Conservation (phyloP, 2,797 vertebrate genomes). For the Myioborus miniatus region DNA sequence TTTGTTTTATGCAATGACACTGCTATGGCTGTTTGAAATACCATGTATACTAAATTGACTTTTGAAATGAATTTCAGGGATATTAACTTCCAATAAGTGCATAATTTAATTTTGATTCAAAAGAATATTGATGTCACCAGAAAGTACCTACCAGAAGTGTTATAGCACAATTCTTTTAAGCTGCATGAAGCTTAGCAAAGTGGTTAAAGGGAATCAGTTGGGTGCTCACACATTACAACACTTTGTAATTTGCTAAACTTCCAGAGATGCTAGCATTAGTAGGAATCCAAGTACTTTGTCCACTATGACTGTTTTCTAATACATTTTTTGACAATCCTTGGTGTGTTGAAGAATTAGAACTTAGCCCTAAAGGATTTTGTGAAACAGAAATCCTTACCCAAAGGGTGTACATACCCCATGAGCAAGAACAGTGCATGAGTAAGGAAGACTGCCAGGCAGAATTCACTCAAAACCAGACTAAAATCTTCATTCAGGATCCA, state of each 20-base stretch:
- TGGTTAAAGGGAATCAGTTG: not conserved
- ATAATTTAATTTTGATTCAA: constrained; percentile 52
- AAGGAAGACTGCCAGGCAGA: not conserved
- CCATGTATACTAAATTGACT: constrained; percentile 31
- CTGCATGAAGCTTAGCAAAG: not conserved
- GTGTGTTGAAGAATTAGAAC: not conserved
- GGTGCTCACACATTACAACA: not conserved
- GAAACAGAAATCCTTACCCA: not conserved
- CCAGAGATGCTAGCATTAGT: not conserved
- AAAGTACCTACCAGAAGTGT: not conserved
- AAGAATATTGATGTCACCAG: not conserved
- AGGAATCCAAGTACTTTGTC: not conserved
- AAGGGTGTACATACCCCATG: not conserved
- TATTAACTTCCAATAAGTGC: constrained; percentile 40
- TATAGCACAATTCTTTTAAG: not conserved
- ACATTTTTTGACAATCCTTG: not conserved
- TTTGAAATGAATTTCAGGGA: constrained; percentile 62
- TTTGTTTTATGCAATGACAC: not conserved
- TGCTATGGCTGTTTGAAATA: constrained; percentile 40
- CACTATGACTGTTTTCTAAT: not conserved
- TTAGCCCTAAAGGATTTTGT: not conserved
- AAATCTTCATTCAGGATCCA: not conserved
- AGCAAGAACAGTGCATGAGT: not conserved
- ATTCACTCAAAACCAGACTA: not conserved
- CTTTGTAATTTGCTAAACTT: not conserved